Evolutionary conservation across 2,797 vertebrate species (phyloP), one percentile per base, ranked within the genome.

Genomic region (Pangasius sanitwongsei): DNA sequence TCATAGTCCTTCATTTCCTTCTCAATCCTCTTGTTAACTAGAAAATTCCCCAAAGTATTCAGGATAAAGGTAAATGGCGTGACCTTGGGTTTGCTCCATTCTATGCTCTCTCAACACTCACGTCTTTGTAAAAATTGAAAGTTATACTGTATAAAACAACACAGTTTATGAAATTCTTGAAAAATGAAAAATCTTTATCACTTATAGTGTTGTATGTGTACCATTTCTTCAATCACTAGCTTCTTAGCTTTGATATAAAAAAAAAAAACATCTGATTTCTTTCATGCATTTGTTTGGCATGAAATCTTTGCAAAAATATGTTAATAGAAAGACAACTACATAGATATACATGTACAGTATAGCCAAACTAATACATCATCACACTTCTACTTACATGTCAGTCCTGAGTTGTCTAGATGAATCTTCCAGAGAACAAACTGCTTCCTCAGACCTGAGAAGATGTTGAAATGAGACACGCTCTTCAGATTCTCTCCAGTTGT

Each of bases 401-500:
- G 0, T 89, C 94, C 95, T 0, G 94, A 94, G 0, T 0, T 0
- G 3, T 94, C 88, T 55, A 97, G 90, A 2, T 93, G 37, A 0
- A 0, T 0, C 18, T 93, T 95, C 96, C 96, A 97, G 13, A 72
- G 88, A 16, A 57, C 70, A 90, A 97, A 97, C 86, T 94, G 91
- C 34, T 0, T 53, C 86, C 95, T 94, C 72, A 96, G 95, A 0
- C 18, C 53, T n/a, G 93, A 93, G 87, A 95, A 96, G 74, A 95
- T 85, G 31, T 95, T 95, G 69, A 95, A 41, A 2, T 75, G 83
- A 25, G 93, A 91, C 72, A 92, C 91, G 92, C 92, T 93, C 70
- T 91, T 95, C 23, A 96, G 90, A 37, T 96, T 95, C 44, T 96
- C 96, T 50, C 96, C 96, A 6, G 44, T 87, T 8, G 93, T 93